Base-by-base conservation (phyloP, 1,140 invertebrate genomes). In the Neelides sp. region DNA sequence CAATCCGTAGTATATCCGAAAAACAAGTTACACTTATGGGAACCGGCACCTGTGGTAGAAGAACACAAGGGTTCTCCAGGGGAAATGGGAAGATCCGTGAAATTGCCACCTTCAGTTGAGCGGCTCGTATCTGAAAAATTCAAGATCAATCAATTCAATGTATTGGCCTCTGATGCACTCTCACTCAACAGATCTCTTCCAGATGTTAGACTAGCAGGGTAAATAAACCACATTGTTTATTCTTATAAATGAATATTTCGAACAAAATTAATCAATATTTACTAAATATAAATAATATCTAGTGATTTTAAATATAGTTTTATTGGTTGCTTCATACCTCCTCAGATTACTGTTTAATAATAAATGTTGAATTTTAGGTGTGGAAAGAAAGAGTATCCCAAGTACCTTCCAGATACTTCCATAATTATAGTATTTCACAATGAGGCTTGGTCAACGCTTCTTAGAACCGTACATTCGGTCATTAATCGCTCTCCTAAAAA, bases 351-450 rank as follows among this genome's bases (percentile, higher is more conserved):
- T 15, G 22, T 24, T 15, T 5, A 27, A 27, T 45, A 4, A 27
- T 27, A n/a, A 10, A 12, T 10, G 12, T 52, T 12, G 10, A 44
- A 12, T 43, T 54, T 30, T 40, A 88, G 83, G 23, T 91, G 82
- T 64, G 84, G 79, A 66, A 74, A 68, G 56, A 91, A 90, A 64
- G 71, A 69, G 24, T 85, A 89, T 68, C 78, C 79, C 39, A 74
- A 75, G 37, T 71, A 82, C 52, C 70, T 93, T 62, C 88, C 89
- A 4, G 78, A 84, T 23, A 94, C 91, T 15, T 89, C 84, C 64
- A 86, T 96, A 61, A 88, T 96, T 15, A 92, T 96, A 60, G 93
- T 96, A 30, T 96, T 96, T 70, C 93, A 97, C 69, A 97, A 97
- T 67, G 92, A 96, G 69, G 92, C 92, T 0, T 96, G 91, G 91